phyloP scores from a whole-genome alignment of 30 jellyfish, hydroid and myxozoan species.

The Catostylus mosaicus region DNA sequence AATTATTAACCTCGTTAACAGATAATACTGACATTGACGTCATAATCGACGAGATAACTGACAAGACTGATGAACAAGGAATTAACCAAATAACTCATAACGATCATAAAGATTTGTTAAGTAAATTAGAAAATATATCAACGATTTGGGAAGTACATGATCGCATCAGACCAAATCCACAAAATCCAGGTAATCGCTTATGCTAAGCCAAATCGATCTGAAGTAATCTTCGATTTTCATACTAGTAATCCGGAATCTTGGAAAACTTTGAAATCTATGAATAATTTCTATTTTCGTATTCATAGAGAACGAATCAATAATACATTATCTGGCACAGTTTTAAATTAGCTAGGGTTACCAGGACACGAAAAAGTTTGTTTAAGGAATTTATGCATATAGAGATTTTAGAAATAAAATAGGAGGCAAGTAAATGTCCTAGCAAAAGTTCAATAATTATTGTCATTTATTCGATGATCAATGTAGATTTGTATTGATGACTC shows the following conservation, averaged over 20 bases:
- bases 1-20: constrained; percentile 51
- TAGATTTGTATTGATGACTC: too few species aligned
- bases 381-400: too few species aligned
- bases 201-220: background rate
- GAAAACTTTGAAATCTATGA: background rate
- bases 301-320: too few species aligned
- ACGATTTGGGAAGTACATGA: constrained; percentile 73
- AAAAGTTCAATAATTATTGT: too few species aligned
- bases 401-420: too few species aligned
- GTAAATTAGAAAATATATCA: constrained; percentile 55
- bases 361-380: too few species aligned
- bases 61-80: constrained; percentile 54
- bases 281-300: too few species aligned
- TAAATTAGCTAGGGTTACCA: too few species aligned
- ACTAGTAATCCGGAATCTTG: background rate
- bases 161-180: constrained; percentile 61
- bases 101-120: constrained; percentile 36
- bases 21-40: constrained; percentile 73
- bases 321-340: too few species aligned
- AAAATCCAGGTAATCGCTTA: constrained; percentile 26
- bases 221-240: background rate
- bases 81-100: constrained; percentile 39
- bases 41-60: constrained; percentile 68
- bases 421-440: too few species aligned
- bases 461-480: too few species aligned